Evolutionary conservation across 2,797 vertebrate genomes (phyloP).

Genomic region (Perdix hodgsoniae): DNA sequence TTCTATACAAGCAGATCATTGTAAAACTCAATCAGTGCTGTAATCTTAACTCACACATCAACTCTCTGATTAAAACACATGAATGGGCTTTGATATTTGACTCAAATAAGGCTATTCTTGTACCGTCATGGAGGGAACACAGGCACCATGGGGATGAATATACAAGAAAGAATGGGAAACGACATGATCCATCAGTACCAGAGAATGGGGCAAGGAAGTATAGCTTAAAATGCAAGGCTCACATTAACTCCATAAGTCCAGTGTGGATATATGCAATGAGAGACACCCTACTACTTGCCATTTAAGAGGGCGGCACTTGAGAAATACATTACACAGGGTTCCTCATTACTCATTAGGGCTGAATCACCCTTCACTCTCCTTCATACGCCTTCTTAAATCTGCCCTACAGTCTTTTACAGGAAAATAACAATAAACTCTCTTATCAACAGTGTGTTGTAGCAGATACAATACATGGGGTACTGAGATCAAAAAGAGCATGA

Average conservation of each 20-base stretch:
- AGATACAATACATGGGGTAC: slow-evolving; percentile 83
- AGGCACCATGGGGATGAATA: slow-evolving; percentile 12
- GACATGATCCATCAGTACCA: slow-evolving; percentile 5
- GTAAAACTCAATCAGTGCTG: background rate
- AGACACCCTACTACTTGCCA: background rate
- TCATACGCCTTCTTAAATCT: slow-evolving; percentile 48
- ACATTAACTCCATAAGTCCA: background rate
- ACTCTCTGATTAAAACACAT: slow-evolving; percentile 20
- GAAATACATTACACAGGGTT: slow-evolving; percentile 43
- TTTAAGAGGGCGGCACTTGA: background rate
- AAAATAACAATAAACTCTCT: slow-evolving; percentile 81
- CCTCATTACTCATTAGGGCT: slow-evolving; percentile 62
- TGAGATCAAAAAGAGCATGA: slow-evolving; percentile 85
- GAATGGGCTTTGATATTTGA: background rate
- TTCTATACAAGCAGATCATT: background rate
- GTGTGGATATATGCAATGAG: background rate
- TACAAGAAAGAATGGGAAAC: slow-evolving; percentile 29
- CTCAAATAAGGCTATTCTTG: slow-evolving; percentile 31
- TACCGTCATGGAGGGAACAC: background rate
- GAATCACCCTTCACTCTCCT: slow-evolving; percentile 50
- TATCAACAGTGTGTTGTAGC: slow-evolving; percentile 85
- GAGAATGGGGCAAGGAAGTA: background rate
- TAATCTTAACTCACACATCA: slow-evolving; percentile 3
- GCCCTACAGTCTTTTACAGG: slow-evolving; percentile 63
- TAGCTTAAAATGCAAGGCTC: slow-evolving; percentile 38